Conservation (phyloP, 2,797 vertebrate genomes). For the Microctenopoma lineatum region DNA sequence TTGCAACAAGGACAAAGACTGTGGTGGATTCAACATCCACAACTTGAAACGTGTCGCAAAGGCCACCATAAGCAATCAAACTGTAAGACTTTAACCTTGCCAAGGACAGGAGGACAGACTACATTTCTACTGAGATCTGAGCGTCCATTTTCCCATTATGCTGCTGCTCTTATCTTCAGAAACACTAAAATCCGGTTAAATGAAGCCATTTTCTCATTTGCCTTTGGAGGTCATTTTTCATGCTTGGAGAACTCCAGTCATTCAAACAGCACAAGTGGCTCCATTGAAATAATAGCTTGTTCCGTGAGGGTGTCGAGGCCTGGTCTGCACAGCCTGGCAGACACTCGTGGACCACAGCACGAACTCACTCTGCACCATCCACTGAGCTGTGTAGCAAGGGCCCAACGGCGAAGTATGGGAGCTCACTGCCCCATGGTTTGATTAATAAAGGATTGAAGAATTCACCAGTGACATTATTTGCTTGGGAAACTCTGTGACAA, state of each 20-base stretch:
- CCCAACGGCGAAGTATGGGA: slow-evolving; percentile 44
- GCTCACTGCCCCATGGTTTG: slow-evolving; percentile 32
- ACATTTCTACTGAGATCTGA: slow-evolving; percentile 74
- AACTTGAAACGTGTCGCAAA: slow-evolving; percentile 47
- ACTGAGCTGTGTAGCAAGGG: slow-evolving; percentile 43
- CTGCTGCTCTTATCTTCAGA: slow-evolving; percentile 81
- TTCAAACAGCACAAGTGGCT: slow-evolving; percentile 67
- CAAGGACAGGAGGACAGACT: slow-evolving; percentile 69
- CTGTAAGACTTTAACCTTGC: slow-evolving; percentile 73
- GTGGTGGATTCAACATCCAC: slow-evolving; percentile 36
- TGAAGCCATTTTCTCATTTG: slow-evolving; percentile 82
- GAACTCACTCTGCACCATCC: slow-evolving; percentile 46
- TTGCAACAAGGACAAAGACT: slow-evolving; percentile 58
- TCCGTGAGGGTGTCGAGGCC: slow-evolving; percentile 54
- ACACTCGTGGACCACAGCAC: slow-evolving; percentile 56
- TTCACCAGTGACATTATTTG: slow-evolving; percentile 50
- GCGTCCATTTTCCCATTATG: slow-evolving; percentile 77
- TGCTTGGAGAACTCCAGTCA: slow-evolving; percentile 76
- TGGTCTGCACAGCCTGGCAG: slow-evolving; percentile 43
- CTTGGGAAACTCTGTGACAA: slow-evolving; percentile 61
- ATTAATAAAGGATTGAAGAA: slow-evolving; percentile 54
- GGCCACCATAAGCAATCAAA: slow-evolving; percentile 61
- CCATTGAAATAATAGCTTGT: slow-evolving; percentile 67
- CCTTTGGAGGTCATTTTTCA: slow-evolving; percentile 81
- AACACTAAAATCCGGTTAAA: slow-evolving; percentile 83